Percentiles rank a stretch among this genome's conserved stretches.
These are phyloP conservation scores for Megaleporinus macrocephalus DNA, from an alignment of 2,113 vertebrate genomes.

Conservation along the genomic window DNA sequence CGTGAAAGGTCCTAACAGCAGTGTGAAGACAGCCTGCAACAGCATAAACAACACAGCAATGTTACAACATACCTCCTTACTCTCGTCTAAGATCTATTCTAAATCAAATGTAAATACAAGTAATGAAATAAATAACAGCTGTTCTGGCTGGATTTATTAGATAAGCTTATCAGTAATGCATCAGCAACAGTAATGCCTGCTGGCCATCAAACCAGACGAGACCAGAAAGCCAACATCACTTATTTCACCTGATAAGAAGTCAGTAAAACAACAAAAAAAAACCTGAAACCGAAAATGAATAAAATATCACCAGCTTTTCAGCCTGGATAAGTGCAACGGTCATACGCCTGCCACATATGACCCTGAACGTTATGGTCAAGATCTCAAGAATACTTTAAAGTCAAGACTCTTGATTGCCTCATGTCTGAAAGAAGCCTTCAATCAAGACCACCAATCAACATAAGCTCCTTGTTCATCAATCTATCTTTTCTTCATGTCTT, in stretches of 20 bases:
- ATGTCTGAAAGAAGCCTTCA: neutral
- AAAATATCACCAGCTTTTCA: neutral
- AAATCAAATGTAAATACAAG: too few relatives aligned
- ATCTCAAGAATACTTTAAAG: too few relatives aligned
- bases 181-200: too few relatives aligned
- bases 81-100: too few relatives aligned
- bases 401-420: too few relatives aligned
- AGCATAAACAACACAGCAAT: slow-evolving; percentile 29
- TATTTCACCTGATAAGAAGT: too few relatives aligned
- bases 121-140: too few relatives aligned
- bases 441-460: neutral
- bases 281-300: neutral
- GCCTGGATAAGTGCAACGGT: neutral
- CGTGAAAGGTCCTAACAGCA: slow-evolving; percentile 93
- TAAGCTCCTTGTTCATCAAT: neutral
- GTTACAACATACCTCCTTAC: neutral
- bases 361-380: too few relatives aligned
- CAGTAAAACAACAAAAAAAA: neutral
- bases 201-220: too few relatives aligned
- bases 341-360: neutral
- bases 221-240: too few relatives aligned
- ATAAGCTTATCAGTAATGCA: too few relatives aligned
- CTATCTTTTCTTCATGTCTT: neutral
- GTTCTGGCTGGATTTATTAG: too few relatives aligned
- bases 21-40: slow-evolving; percentile 84